Percentiles rank a stretch among this genome's conserved stretches.
These are phyloP conservation scores for Hippocampus mohnikei DNA, from an alignment of 2,113 vertebrate genomes.

Conservation along the genomic window DNA sequence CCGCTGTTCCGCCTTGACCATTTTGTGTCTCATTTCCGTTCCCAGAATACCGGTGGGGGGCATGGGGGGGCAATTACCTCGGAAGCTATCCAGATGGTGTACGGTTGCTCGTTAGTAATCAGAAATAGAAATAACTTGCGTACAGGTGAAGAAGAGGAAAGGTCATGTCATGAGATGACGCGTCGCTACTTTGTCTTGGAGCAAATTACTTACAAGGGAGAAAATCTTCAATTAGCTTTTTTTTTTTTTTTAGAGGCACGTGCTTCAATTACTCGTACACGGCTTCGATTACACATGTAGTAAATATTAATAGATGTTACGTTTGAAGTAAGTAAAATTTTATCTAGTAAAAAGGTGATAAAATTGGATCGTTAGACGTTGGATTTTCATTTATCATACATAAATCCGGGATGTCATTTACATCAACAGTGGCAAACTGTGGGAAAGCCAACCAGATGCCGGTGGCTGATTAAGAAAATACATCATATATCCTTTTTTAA, in stretches of 20 bases:
- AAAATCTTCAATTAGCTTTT: background rate
- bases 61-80: background rate
- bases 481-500: no score
- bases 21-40: background rate
- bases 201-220: background rate
- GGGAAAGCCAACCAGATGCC: no score
- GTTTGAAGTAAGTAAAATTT: no score
- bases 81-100: background rate
- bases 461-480: no score
- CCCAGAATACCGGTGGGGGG: background rate
- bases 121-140: background rate
- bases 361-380: no score
- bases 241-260: background rate
- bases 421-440: no score
- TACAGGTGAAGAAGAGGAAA: background rate
- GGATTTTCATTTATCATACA: no score
- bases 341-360: no score
- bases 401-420: no score
- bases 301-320: no score
- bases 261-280: no score
- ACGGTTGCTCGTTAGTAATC: background rate
- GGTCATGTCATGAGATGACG: background rate
- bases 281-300: no score
- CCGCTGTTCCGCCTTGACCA: constrained; percentile 19
- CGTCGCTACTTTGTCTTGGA: background rate